Evolutionary conservation across 2,113 vertebrate species (phyloP), one percentile per base, ranked within the genome.

Genomic region (Protomyctophum bolini): DNA sequence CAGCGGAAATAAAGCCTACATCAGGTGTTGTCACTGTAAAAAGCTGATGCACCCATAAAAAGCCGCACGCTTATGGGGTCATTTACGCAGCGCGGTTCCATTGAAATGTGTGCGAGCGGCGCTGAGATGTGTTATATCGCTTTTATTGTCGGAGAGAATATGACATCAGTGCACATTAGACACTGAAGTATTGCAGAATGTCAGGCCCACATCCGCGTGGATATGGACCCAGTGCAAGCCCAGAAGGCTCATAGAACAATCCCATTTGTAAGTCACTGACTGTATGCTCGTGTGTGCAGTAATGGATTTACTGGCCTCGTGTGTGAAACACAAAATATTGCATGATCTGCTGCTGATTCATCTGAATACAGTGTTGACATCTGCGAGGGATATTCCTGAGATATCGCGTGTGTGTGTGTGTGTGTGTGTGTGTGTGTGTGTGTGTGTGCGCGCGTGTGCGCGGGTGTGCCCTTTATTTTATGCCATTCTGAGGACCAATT

Each of bases 1-100:
- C 9, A 63, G 50, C 73, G 48, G 48, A 62, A 68, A 63, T 48
- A 73, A 66, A 82, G 80, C 74, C 56, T 55, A 47, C 60, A 66
- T 86, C 56, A 73, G 66, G 56, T 69, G 63, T 61, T 59, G 68
- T 69, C 8, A 15, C 51, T 62, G 61, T 60, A 29, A 79, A 41
- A 73, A 75, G 63, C 68, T 62, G 60, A 76, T 46, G 48, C n/a
- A 54, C 68, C 15, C 7, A 62, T 74, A 65, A 75, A 81, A 66
- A 11, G 21, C 2, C 12, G 12, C 47, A 60, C 3, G 61, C 58
- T 51, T n/a, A 21, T 2, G 15, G 61, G 60, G 2, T 5, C 9
- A 10, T 69, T 59, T 15, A 41, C 49, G 41, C 46, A n/a, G n/a
- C n/a, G 9, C n/a, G 10, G 48, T 50, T 69, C 51, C 8, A 29